Conservation (phyloP, 1,140 invertebrate species). For the Apocrypta bakeri region DNA sequence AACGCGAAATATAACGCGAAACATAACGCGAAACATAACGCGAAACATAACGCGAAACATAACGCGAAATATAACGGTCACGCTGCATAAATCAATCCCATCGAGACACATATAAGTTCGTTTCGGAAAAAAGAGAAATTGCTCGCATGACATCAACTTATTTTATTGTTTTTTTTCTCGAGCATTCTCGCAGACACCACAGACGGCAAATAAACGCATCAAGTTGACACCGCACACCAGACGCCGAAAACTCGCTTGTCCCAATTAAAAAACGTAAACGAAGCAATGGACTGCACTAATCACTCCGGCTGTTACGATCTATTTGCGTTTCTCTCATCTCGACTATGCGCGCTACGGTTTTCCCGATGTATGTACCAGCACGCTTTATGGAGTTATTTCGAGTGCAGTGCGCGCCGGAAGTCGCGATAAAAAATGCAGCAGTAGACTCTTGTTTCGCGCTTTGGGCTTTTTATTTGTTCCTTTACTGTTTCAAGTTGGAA, state of each 20-base stretch:
- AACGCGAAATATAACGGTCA: no score
- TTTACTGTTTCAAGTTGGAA: background rate
- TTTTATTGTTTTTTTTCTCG: no score
- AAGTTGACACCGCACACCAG: no score
- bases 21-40: no score
- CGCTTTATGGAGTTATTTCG: conserved; percentile 36
- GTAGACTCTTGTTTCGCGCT: background rate
- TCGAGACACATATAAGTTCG: background rate
- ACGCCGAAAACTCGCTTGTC: background rate
- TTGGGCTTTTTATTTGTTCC: background rate
- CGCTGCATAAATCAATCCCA: no score
- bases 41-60: no score
- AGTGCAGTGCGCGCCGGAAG: conserved; percentile 26
- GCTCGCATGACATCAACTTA: no score
- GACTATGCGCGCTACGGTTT: background rate
- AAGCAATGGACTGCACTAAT: background rate
- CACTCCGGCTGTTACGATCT: conserved; percentile 18
- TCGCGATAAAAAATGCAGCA: background rate
- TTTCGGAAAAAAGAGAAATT: background rate
- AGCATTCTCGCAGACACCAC: background rate
- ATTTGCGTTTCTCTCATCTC: conserved; percentile 32
- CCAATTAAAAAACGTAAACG: background rate
- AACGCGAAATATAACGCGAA: no score
- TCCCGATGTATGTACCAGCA: background rate
- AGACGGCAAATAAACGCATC: background rate